Evolutionary conservation across 35 echinoderm and acorn worm species (phyloP).

Genomic region (Holothuria glaberrima): DNA sequence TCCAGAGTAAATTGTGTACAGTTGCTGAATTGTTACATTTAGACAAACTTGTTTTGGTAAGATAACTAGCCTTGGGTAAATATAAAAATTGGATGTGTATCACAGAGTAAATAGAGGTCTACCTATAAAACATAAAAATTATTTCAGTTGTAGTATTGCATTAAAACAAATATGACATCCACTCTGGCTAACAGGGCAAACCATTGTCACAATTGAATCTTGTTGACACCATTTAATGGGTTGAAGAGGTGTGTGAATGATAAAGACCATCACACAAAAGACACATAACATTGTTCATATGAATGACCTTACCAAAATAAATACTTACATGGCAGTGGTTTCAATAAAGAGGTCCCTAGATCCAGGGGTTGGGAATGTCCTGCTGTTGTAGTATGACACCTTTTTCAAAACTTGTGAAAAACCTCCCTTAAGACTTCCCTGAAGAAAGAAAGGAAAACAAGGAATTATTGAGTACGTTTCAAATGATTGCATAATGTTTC

Average conservation of each 20-base stretch:
- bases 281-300: not conserved
- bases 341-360: slow-evolving; percentile 75
- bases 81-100: no score
- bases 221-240: no score
- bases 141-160: not conserved
- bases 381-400: slow-evolving; percentile 81
- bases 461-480: no score
- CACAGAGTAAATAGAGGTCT: no score
- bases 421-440: slow-evolving; percentile 76
- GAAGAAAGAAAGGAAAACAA: not conserved
- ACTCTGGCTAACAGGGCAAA: not conserved
- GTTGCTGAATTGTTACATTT: no score
- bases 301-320: not conserved
- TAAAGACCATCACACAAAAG: no score
- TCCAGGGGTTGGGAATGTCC: slow-evolving; percentile 90
- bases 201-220: no score
- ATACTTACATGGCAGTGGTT: slow-evolving; percentile 78
- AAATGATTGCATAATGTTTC: no score
- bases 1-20: no score
- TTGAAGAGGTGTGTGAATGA: no score
- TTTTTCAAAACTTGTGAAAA: slow-evolving; percentile 77
- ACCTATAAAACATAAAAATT: not conserved
- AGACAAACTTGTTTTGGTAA: no score
- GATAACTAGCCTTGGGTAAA: no score
- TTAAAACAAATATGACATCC: not conserved